These are phyloP conservation scores for Amia ocellicauda DNA, from an alignment of 2,113 vertebrate species.

Conservation along the genomic window DNA sequence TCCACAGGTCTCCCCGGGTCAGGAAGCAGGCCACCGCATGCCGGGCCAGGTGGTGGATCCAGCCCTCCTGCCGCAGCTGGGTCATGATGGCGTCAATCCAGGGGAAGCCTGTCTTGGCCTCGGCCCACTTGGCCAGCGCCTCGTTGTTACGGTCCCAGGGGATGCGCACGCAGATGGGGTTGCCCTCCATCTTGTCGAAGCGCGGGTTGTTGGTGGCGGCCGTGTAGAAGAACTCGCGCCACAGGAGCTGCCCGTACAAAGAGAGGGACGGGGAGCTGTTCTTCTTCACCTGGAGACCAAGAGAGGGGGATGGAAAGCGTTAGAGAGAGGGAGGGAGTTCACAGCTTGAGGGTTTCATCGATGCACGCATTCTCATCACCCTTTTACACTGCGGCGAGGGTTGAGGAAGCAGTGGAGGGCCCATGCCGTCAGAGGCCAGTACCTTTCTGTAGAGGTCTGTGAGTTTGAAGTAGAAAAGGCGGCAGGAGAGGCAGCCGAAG, in stretches of 20 bases:
- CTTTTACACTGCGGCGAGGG: too few relatives aligned
- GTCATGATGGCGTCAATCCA: conserved; percentile 76
- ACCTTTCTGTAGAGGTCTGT: conserved; percentile 71
- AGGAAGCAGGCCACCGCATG: conserved; percentile 70
- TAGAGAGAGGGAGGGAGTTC: too few relatives aligned
- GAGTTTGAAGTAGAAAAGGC: conserved; percentile 72
- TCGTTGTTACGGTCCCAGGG: conserved; percentile 69
- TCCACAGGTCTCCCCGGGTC: conserved; percentile 68
- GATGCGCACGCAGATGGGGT: conserved; percentile 69
- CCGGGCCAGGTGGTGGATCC: conserved; percentile 70
- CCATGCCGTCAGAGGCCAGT: too few relatives aligned
- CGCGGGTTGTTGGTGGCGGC: conserved; percentile 67
- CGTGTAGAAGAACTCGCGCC: conserved; percentile 69
- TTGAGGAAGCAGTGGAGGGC: too few relatives aligned
- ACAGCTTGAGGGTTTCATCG: too few relatives aligned
- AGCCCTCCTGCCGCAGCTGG: conserved; percentile 67
- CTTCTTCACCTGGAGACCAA: conserved; percentile 60
- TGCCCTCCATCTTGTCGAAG: conserved; percentile 71
- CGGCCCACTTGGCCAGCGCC: conserved; percentile 67
- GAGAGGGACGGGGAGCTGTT: conserved; percentile 66
- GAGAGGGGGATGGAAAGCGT: background rate
- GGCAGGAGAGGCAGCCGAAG: conserved; percentile 70
- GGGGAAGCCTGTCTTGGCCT: conserved; percentile 68
- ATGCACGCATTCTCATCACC: too few relatives aligned
- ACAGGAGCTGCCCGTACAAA: conserved; percentile 66